Evolutionary conservation across 1,140 invertebrate species (phyloP), one percentile per base, ranked within the genome.

Genomic region (Bombus difficillimus): DNA sequence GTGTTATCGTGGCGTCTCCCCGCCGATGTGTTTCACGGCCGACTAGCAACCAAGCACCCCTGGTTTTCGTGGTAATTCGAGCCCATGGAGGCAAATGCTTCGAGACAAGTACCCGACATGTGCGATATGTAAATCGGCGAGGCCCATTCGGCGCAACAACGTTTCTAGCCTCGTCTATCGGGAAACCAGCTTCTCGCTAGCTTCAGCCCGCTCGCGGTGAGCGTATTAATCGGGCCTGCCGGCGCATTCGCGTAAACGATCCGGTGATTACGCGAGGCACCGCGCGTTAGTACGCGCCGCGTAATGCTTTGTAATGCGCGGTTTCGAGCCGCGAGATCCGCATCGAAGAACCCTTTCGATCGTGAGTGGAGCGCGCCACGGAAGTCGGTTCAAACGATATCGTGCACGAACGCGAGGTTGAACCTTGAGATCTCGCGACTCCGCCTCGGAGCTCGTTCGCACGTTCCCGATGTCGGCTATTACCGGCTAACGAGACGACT

Each of bases 41-140:
- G 22, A 76, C n/a, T 62, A 62, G 25, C 81, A 83, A 18, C 81
- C 62, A 18, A 32, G n/a, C 73, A 75, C 10, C 43, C 25, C 10
- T 0, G 53, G 66, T 84, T 84, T 72, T 79, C 82, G 47, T 47
- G 47, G 66, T 84, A 84, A 84, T 84, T 62, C 82, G 53, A 79
- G 53, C 37, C 59, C 34, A 34, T 32, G 41, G 28, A n/a, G 15
- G 72, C 81, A 32, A 83, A 76, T n/a, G 81, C 62, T 62, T 34
- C 76, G 62, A 79, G 47, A 59, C 75, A 69, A 71, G 64, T 53
- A 34, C 3, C 82, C 32, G 41, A 75, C 73, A 57, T 47, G 59
- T 43, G 66, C 83, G 83, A 85, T 85, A 85, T 85, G 84, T 81
- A 85, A 85, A 85, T 85, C 41, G 66, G 3, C 74, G 34, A 18